A percentile compares a stretch with the other conserved stretches of the same genome.
Evolutionary conservation across 2,113 vertebrate genomes (phyloP).

Genomic region (Cinclus cinclus): DNA sequence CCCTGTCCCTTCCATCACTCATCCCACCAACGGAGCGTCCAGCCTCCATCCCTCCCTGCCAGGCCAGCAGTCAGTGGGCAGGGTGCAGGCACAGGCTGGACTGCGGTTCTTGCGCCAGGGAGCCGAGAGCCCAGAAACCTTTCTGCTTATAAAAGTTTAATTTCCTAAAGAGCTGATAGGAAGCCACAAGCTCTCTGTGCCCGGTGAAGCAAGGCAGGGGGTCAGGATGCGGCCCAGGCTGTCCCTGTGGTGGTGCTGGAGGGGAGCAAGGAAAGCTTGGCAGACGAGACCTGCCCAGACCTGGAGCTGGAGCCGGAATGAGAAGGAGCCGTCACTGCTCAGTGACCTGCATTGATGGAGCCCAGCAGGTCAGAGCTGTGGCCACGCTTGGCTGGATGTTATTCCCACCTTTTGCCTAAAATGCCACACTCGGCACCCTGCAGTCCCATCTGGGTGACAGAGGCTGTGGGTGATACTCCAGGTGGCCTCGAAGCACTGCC

Average conservation of each 20-base stretch:
- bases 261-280: not conserved
- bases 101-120: not conserved
- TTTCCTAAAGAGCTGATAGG: slow-evolving; percentile 65
- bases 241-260: not conserved
- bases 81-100: not conserved
- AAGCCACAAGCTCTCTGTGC: slow-evolving; percentile 53
- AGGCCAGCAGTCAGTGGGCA: not conserved
- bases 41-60: not conserved
- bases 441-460: not conserved
- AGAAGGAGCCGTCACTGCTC: accelerated
- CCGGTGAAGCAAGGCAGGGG: not conserved
- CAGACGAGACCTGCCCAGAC: not conserved
- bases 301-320: not conserved
- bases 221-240: slow-evolving; percentile 40
- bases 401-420: not conserved
- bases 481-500: not conserved
- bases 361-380: not conserved
- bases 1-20: not conserved
- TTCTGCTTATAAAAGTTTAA: slow-evolving; percentile 71
- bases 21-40: not conserved
- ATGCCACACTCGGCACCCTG: accelerated
- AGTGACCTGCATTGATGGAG: not conserved
- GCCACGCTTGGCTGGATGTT: not conserved
- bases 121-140: slow-evolving; percentile 54
- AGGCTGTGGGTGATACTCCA: not conserved